phyloP scores from a whole-genome alignment of 2,797 vertebrate species.

The Rhinella marina region DNA sequence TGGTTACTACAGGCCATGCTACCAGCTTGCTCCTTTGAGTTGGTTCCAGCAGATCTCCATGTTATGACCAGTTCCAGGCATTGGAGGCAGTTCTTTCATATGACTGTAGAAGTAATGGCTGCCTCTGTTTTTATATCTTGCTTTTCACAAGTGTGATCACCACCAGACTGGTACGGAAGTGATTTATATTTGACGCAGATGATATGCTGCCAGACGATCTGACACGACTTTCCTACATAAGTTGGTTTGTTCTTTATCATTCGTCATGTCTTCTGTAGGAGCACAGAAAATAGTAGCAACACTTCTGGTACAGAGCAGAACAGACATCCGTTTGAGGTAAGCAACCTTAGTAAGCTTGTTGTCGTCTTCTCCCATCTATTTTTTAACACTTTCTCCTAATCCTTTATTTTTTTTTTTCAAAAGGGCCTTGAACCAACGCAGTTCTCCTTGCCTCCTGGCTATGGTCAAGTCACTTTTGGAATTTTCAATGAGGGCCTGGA shows the following conservation, averaged over 20 bases:
- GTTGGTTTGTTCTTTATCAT: neutral
- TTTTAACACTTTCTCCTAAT: neutral
- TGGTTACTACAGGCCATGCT: no score
- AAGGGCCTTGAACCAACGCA: slow-evolving; percentile 89
- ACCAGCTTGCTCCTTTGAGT: no score
- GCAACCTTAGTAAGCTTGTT: neutral
- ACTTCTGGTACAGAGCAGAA: slow-evolving; percentile 80
- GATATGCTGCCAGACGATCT: neutral
- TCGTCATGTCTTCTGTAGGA: slow-evolving; percentile 66
- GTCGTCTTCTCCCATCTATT: neutral
- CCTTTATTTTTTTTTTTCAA: neutral
- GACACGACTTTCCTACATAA: neutral
- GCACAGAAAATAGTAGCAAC: slow-evolving; percentile 83
- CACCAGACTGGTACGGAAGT: no score
- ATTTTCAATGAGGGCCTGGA: slow-evolving; percentile 95
- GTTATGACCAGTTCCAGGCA: no score
- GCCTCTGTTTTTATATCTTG: no score
- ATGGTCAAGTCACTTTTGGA: slow-evolving; percentile 89
- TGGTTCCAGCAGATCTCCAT: no score
- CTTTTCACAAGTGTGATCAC: no score
- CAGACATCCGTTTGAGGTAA: slow-evolving; percentile 86
- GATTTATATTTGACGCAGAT: no score
- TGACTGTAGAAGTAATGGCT: no score
- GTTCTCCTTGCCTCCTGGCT: slow-evolving; percentile 89
- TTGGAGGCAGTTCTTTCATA: no score